Evolutionary conservation across 2,888 invertebrate species (phyloP), one percentile per base, ranked within the genome.

Genomic region (Disparrhopalites patrizii): DNA sequence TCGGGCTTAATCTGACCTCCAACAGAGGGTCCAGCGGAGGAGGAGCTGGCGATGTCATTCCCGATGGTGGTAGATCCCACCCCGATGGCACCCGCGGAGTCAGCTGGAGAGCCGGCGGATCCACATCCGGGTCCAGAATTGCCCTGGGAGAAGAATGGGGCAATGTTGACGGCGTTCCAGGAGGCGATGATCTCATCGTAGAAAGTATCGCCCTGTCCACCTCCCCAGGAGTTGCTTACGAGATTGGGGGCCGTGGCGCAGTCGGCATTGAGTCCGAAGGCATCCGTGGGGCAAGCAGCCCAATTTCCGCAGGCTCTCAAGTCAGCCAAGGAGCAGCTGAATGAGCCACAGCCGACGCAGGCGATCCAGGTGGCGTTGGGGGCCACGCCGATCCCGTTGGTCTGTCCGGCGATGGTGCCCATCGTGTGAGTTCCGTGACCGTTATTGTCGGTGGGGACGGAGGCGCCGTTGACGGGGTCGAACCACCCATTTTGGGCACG

Each of bases 381-480:
- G 33, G 66, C 66, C n/a, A 66, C 66, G 13, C 66, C 66, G n/a
- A 66, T 40, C 7, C 56, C 62, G 31, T 60, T 36, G 30, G 47
- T 36, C 1, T 18, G 13, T 18, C 65, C 65, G 7, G 20, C 54
- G 10, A 62, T 47, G 30, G 31, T 55, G 38, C 60, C 62, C 36
- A 61, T 54, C 13, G 55, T 38, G 60, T 66, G 66, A 10, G 66
- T 66, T 23, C 66, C 66, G 20, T 64, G 64, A n/a, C 64, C 64
- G 10, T 31, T n/a, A 7, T 25, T 5, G 30, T 64, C 64, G 23
- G n/a, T 33, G 4, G 66, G 66, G 25, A 2, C 23, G 15, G 33
- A 13, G 13, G 50, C n/a, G 10, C 28, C 18, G 23, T 5, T 1
- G 4, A n/a, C 20, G n/a, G 66, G 66, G 20, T 66, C 66, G 30